phyloP scores from a whole-genome alignment of 2,797 vertebrate species.

The Perodicticus potto region DNA sequence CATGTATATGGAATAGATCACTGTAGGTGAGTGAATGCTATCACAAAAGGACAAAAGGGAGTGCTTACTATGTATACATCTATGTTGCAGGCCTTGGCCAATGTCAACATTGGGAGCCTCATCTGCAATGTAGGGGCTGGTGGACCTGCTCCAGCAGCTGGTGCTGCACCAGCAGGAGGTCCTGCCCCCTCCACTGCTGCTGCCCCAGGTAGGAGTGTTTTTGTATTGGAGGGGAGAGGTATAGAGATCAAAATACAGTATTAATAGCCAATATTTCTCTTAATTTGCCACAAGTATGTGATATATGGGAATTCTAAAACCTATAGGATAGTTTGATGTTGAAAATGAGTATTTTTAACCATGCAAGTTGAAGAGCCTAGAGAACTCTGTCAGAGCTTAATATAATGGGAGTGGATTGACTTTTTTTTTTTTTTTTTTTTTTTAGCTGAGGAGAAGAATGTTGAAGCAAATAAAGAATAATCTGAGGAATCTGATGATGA shows the following conservation, averaged over 20 bases:
- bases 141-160: slow-evolving; percentile 88
- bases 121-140: slow-evolving; percentile 98
- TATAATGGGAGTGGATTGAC: background rate
- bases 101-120: slow-evolving; percentile 95
- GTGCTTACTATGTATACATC: rapidly evolving
- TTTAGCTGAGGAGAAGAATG: slow-evolving; percentile 97
- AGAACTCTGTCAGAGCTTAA: background rate
- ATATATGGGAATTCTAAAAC: background rate
- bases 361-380: background rate
- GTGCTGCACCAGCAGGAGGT: slow-evolving; percentile 85
- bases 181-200: slow-evolving; percentile 82
- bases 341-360: background rate
- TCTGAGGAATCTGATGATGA: slow-evolving; percentile 98
- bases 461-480: slow-evolving; percentile 98
- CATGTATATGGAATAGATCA: background rate
- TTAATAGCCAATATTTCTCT: background rate
- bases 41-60: too few relatives aligned
- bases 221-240: background rate
- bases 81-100: slow-evolving; percentile 92
- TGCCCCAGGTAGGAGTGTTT: slow-evolving; percentile 86
- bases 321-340: background rate
- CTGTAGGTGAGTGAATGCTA: rapidly evolving
- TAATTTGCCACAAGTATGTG: background rate
- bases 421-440: slow-evolving; percentile 22
- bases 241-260: background rate